Base-by-base conservation (phyloP, 2,797 vertebrate genomes). In the Platalea minor region DNA sequence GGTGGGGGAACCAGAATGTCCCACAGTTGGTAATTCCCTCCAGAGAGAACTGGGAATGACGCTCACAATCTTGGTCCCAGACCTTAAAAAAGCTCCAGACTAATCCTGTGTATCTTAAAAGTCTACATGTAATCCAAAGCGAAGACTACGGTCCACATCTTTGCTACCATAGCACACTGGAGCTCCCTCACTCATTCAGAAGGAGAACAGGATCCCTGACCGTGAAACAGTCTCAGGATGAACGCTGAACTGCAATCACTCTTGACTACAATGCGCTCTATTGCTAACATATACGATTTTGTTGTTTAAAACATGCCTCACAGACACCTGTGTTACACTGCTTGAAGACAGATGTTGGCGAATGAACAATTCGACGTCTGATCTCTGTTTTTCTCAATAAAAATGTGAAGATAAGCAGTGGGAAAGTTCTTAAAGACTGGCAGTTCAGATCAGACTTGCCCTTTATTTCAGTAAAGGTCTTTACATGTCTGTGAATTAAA, bases 101-200 rank as follows among this genome's bases (percentile, higher is more conserved):
- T 33, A 45, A 53, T 4, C 12, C 15, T 26, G 20, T 6, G 2
- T 5, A 14, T 68, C 23, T 68, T 56, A 46, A 29, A 74, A 43
- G 8, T 5, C 43, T 23, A n/a, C 1, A 3, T 2, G 17, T 3
- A 43, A 73, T 7, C 7, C 17, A 0, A 41, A 73, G 8, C 2
- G 43, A 67, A 20, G 8, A 19, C 21, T 16, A 37, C 1, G 56
- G 10, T 19, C 48, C 76, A 5, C 19, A 10, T 3, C 31, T 39
- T 53, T 39, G 37, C 35, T 75, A 17, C 33, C 25, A 53, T 5
- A 43, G 43, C 43, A 45, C 51, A 3, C 0, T 9, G 31, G 39
- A 83, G 37, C 4, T 13, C 65, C 37, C 67, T 7, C 8, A 17
- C 2, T n/a, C 10, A 2, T 5, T 77, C n/a, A 39, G 17, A 35